Evolutionary conservation across 2,888 invertebrate species (phyloP).

Genomic region (Apotomis betuletana): DNA sequence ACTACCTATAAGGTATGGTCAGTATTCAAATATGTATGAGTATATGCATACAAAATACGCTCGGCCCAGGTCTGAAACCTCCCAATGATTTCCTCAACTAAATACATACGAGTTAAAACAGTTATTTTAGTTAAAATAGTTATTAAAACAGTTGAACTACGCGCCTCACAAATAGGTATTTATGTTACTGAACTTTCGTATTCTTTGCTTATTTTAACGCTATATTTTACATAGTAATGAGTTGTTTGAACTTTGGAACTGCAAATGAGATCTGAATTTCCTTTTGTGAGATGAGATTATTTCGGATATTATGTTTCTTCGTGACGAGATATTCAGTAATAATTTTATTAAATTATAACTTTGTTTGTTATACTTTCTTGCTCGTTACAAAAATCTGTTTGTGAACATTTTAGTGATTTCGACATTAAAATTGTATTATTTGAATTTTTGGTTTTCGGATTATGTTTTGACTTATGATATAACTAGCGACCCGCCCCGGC

Average conservation of each 20-base stretch:
- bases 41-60: too few relatives aligned
- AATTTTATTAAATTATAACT: not conserved
- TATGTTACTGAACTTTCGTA: conserved; percentile 24
- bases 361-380: too few relatives aligned
- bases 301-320: conserved; percentile 2
- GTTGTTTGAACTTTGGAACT: conserved; percentile 28
- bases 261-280: conserved; percentile 17
- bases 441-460: too few relatives aligned
- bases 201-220: conserved; percentile 30
- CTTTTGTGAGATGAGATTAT: not conserved
- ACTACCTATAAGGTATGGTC: too few relatives aligned
- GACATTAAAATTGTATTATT: too few relatives aligned
- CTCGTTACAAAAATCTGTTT: too few relatives aligned
- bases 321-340: not conserved
- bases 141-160: conserved; percentile 4
- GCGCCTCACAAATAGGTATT: conserved; percentile 16
- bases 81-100: not conserved
- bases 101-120: conserved; percentile 3
- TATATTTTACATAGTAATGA: conserved; percentile 28
- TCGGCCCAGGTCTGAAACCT: not conserved
- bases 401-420: too few relatives aligned
- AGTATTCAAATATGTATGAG: too few relatives aligned
- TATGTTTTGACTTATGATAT: too few relatives aligned
- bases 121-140: too few relatives aligned
- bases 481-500: too few relatives aligned